A percentile compares a stretch with the other conserved stretches of the same genome.
phyloP scores from a whole-genome alignment of 2,113 vertebrate species.

The Thamnophis sirtalis region DNA sequence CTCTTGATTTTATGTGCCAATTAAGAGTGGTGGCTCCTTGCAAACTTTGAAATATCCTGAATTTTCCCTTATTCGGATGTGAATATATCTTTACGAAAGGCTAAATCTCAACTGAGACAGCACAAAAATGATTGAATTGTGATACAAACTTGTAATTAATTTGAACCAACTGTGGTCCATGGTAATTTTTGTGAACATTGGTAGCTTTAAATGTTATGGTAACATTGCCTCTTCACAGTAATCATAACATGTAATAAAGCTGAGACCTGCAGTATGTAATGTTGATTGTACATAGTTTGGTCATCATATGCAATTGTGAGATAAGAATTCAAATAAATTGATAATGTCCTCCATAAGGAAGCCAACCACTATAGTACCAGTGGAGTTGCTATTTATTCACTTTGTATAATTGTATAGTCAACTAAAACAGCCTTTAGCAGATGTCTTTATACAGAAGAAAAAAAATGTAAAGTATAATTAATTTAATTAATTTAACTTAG shows the following conservation, averaged over 20 bases:
- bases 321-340: background rate
- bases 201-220: background rate
- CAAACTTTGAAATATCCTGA: background rate
- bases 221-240: background rate
- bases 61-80: background rate
- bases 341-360: background rate
- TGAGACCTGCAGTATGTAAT: background rate
- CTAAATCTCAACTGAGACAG: background rate
- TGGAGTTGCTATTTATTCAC: background rate
- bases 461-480: conserved; percentile 29
- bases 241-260: background rate
- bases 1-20: background rate
- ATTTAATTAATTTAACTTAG: conserved; percentile 27
- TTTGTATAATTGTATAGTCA: background rate
- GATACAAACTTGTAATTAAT: background rate
- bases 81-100: background rate
- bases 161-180: background rate
- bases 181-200: background rate
- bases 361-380: background rate
- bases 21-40: background rate
- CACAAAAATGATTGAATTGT: background rate
- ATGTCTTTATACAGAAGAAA: background rate
- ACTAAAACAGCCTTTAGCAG: background rate
- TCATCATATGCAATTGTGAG: background rate
- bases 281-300: background rate